Evolutionary conservation across 2,797 vertebrate genomes (phyloP), one percentile per base, ranked within the genome.

Genomic region (Hydrolagus colliei): DNA sequence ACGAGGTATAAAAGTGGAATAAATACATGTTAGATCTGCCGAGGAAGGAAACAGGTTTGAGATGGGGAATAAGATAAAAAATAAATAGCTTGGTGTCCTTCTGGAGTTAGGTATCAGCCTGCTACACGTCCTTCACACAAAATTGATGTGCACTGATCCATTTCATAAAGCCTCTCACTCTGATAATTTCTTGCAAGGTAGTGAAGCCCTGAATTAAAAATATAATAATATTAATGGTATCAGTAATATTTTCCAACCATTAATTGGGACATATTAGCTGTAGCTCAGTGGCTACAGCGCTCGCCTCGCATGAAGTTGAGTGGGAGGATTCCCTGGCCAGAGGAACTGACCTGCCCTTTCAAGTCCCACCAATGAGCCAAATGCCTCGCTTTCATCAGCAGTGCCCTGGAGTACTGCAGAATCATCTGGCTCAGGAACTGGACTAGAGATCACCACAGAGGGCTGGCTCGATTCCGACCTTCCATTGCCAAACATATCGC

Each of bases 11-110:
- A 86, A 86, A 84, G 86, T 74, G 27, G 68, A 86, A 52, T 74
- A 35, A 71, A 84, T 67, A 62, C 3, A 52, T 86, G 82, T 86
- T 86, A 87, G 85, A 87, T 68, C 77, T 86, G 86, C 82, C 78
- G 85, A 86, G 84, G 86, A 73, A 75, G 85, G 87, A 88, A 87
- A 88, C 85, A 84, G 86, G 84, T 86, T 88, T 87, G 84, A 86
- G 87, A 86, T 86, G 85, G 77, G 86, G 72, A 27, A 73, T 68
- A 74, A 82, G 87, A 88, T 88, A 86, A 87, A 86, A 86, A 78
- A 86, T 86, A 86, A 86, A 87, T 86, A 86, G 77, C 84, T 79
- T 67, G 52, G 12, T 73, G 72, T 87, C 79, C 85, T 73, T 22
- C 72, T n/a, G 73, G 87, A 84, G 86, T 82, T 61, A 77, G 16